A percentile compares a stretch with the other conserved stretches of the same genome.
These are phyloP conservation scores for Ctenopoma multispine DNA, from an alignment of 2,797 vertebrate genomes.

Conservation along the genomic window DNA sequence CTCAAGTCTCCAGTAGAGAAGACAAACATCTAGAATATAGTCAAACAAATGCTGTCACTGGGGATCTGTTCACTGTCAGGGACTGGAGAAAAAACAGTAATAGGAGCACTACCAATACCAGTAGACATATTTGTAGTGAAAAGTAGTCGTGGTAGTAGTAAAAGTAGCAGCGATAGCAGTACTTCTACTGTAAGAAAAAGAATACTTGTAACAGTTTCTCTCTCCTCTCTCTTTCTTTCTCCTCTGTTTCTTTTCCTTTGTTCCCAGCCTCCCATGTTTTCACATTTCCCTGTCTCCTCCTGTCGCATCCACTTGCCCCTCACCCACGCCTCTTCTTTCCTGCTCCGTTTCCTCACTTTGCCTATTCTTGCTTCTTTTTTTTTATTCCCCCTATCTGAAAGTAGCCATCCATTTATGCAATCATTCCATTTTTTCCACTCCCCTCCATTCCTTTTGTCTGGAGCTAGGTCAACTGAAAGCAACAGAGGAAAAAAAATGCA, in stretches of 20 bases:
- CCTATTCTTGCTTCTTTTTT: conserved; percentile 30
- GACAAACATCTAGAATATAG: conserved; percentile 22
- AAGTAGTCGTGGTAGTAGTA: not conserved
- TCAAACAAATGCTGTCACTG: conserved; percentile 22
- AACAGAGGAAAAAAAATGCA: conserved; percentile 50
- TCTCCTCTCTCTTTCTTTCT: not conserved
- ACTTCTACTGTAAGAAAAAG: conserved; percentile 3
- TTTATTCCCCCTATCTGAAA: conserved; percentile 58
- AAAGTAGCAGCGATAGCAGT: conserved; percentile 1
- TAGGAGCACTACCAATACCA: not conserved
- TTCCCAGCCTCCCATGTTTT: conserved; percentile 45
- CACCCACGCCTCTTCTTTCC: conserved; percentile 43
- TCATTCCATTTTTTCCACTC: conserved; percentile 51
- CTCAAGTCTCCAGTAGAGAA: conserved; percentile 17
- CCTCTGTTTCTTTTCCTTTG: conserved; percentile 28
- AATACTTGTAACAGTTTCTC: not conserved
- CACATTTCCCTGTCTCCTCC: conserved; percentile 47
- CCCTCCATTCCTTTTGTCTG: conserved; percentile 57
- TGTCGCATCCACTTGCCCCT: conserved; percentile 56
- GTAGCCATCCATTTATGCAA: conserved; percentile 64
- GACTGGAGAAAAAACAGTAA: not conserved
- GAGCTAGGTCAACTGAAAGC: conserved; percentile 70
- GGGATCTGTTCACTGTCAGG: conserved; percentile 19
- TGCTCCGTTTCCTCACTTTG: not conserved
- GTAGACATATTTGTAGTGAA: not conserved